Base-by-base conservation (phyloP, 2,797 vertebrate genomes). In the Scomberomorus guttatus region DNA sequence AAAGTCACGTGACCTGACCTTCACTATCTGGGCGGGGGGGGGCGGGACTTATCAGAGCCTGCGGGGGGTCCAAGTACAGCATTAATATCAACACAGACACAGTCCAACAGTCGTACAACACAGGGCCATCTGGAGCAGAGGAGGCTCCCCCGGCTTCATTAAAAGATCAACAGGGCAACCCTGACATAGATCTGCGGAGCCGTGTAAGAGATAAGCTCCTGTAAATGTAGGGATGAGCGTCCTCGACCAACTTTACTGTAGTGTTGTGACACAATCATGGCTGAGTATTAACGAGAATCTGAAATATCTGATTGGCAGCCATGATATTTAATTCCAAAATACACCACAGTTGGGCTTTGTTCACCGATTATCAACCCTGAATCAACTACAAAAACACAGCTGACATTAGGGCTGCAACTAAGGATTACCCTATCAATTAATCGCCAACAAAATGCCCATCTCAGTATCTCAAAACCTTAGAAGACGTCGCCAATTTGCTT, bases 111-210 rank as follows among this genome's bases (percentile, higher is more conserved):
- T 84, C 82, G 69, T 77, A 64, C 57, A 80, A 79, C 86, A 73
- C 77, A 39, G 29, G 48, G 73, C 88, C 90, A 94, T 92, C 92
- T 94, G 93, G 92, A 88, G 75, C 78, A 76, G 70, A 73, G 54
- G 66, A 86, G 87, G 85, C 89, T 87, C 84, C 80, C 29, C 71
- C 70, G 39, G 87, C 82, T 84, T 91, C 92, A 93, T 92, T 91
- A 88, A 88, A 79, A 90, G 89, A 90, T 91, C 91, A 92, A 87
- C 81, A 77, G 71, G 80, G 68, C 69, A 66, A 67, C 79, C 72
- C 82, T 55, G 77, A 75, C 77, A 84, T 75, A 58, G 66, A 90
- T 89, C 88, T 73, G 77, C 34, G 2, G 77, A 74, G 87, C 79
- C 29, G 10, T 15, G 83, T 44, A 79, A 59, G 62, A 82, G 89